Conservation (phyloP, 2,797 vertebrate genomes). For the Syngnathus acus region DNA sequence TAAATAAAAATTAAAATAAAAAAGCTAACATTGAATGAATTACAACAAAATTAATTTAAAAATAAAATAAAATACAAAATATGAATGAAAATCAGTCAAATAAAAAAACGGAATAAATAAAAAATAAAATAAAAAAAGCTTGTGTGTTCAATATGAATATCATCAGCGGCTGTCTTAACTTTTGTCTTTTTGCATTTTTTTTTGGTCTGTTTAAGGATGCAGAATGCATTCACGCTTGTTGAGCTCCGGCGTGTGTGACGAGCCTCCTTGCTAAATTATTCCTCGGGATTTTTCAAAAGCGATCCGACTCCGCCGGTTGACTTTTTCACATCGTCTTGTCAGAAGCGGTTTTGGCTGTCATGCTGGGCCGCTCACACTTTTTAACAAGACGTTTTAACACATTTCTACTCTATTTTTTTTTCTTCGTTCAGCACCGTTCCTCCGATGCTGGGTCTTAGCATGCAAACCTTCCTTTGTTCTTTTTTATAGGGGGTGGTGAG, state of each 20-base stretch:
- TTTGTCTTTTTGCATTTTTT: background rate
- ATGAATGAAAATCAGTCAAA: too few relatives aligned
- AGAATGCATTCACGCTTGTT: background rate
- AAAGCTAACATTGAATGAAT: too few relatives aligned
- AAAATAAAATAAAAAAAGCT: background rate
- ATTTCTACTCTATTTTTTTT: background rate
- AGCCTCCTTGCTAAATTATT: slow-evolving; percentile 8
- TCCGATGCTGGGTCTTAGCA: slow-evolving; percentile 1
- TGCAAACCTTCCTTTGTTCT: background rate
- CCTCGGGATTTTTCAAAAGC: background rate
- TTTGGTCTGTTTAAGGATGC: slow-evolving; percentile 1
- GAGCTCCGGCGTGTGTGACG: slow-evolving; percentile 4
- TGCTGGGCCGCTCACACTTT: background rate
- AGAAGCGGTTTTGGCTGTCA: slow-evolving; percentile 1
- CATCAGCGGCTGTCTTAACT: background rate
- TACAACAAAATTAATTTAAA: too few relatives aligned
- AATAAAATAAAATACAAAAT: too few relatives aligned
- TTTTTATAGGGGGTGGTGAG: background rate
- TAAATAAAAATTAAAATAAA: too few relatives aligned
- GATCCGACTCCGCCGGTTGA: slow-evolving; percentile 1
- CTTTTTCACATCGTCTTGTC: background rate
- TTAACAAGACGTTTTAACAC: slow-evolving; percentile 1
- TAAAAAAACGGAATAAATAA: background rate
- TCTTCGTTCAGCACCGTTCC: background rate
- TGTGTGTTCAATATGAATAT: background rate